Conservation (phyloP, 2,797 vertebrate species). For the Malacoctenus gilli region DNA sequence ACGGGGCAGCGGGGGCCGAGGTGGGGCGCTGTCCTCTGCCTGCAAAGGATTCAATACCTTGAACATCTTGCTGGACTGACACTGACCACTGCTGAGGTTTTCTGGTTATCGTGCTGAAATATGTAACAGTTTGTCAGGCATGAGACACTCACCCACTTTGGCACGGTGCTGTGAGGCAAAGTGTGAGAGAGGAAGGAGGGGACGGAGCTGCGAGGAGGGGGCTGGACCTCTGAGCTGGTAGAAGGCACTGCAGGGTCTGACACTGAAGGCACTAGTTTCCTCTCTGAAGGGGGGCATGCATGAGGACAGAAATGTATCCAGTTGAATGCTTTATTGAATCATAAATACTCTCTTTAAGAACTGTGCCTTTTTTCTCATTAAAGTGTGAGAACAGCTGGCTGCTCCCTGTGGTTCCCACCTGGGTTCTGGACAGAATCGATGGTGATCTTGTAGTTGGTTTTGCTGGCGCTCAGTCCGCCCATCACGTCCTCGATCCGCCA, state of each 20-base stretch:
- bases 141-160: constrained; percentile 85
- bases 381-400: too few species aligned
- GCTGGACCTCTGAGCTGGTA: constrained; percentile 79
- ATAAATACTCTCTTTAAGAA: too few species aligned
- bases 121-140: background rate
- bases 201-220: constrained; percentile 80
- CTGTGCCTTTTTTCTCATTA: too few species aligned
- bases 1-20: constrained; percentile 91
- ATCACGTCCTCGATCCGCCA: constrained; percentile 98
- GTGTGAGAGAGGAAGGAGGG: constrained; percentile 70
- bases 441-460: constrained; percentile 90
- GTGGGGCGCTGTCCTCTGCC: constrained; percentile 89
- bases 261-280: constrained; percentile 93
- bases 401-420: constrained; percentile 81
- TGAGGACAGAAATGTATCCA: too few species aligned
- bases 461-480: constrained; percentile 90
- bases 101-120: too few species aligned
- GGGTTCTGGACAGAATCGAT: constrained; percentile 94
- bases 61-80: background rate
- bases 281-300: too few species aligned
- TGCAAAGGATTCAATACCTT: constrained; percentile 21
- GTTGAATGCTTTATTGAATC: too few species aligned
- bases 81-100: too few species aligned
- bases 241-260: constrained; percentile 89
- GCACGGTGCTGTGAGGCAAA: constrained; percentile 69